Conservation (phyloP, 2,113 vertebrate genomes). For the Guaruba guarouba region DNA sequence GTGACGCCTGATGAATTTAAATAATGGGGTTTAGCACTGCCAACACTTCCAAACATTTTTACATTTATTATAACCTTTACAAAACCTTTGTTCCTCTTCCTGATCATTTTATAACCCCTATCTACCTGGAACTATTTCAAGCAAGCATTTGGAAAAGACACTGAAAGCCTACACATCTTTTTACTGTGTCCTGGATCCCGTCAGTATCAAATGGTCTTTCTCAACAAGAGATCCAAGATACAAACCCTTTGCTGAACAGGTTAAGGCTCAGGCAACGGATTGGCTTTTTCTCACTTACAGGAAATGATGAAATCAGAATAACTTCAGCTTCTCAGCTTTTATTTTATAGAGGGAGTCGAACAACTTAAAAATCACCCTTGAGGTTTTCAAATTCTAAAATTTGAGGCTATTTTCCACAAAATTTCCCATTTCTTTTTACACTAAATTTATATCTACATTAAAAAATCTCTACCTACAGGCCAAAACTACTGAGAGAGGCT, state of each 20-base stretch:
- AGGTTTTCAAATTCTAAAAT: neutral
- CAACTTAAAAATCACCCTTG: accelerated
- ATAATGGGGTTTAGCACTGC: conserved; percentile 10
- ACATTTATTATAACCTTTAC: conserved; percentile 44
- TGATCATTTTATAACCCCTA: neutral
- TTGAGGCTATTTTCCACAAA: neutral
- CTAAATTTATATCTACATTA: neutral
- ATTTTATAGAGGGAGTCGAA: neutral
- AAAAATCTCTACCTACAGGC: neutral
- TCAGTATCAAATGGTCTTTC: neutral
- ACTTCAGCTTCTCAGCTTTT: neutral
- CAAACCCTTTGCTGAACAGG: neutral
- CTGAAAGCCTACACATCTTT: neutral
- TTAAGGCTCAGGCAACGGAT: neutral
- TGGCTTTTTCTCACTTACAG: neutral
- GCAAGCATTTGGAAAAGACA: neutral
- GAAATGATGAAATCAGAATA: neutral
- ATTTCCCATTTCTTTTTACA: neutral
- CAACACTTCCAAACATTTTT: conserved; percentile 52
- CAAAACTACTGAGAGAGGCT: neutral
- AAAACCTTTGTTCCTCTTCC: conserved; percentile 1
- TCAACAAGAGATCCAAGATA: neutral
- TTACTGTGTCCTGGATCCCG: neutral
- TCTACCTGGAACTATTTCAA: conserved; percentile 25
- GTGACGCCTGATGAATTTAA: conserved; percentile 54